phyloP scores from a whole-genome alignment of 2,888 invertebrate genomes.

The Dryomyza anilis region DNA sequence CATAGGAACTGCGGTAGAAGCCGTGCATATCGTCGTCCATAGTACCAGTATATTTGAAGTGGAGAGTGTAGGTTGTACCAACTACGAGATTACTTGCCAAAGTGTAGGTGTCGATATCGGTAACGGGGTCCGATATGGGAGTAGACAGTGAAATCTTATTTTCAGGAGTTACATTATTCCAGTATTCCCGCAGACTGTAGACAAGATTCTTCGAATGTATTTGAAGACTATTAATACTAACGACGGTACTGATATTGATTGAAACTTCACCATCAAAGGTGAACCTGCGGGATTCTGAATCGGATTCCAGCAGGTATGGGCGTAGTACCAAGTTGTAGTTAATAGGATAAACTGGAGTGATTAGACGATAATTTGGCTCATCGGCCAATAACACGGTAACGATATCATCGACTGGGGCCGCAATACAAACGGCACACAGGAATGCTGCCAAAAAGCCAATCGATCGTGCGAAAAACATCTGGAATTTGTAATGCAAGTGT shows the following conservation, averaged over 20 bases:
- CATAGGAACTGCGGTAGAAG: conserved; percentile 63
- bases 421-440: conserved; percentile 34
- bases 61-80: conserved; percentile 59
- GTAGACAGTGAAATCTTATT: conserved; percentile 43
- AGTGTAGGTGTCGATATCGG: conserved; percentile 61
- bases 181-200: conserved; percentile 41
- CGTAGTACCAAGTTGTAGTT: conserved; percentile 65
- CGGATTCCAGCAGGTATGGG: conserved; percentile 62
- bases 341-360: conserved; percentile 60
- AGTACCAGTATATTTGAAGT: conserved; percentile 62
- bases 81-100: conserved; percentile 49
- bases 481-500: no score
- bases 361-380: conserved; percentile 46
- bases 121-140: conserved; percentile 41
- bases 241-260: conserved; percentile 62
- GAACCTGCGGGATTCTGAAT: conserved; percentile 45
- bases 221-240: conserved; percentile 59
- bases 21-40: conserved; percentile 65
- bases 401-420: conserved; percentile 30
- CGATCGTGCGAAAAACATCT: conserved; percentile 26
- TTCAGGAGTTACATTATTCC: conserved; percentile 29
- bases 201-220: conserved; percentile 64
- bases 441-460: conserved; percentile 38
- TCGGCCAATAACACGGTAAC: conserved; percentile 26
- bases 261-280: conserved; percentile 56